Conservation (phyloP, 2,797 vertebrate genomes). For the Danio jaintianensis region DNA sequence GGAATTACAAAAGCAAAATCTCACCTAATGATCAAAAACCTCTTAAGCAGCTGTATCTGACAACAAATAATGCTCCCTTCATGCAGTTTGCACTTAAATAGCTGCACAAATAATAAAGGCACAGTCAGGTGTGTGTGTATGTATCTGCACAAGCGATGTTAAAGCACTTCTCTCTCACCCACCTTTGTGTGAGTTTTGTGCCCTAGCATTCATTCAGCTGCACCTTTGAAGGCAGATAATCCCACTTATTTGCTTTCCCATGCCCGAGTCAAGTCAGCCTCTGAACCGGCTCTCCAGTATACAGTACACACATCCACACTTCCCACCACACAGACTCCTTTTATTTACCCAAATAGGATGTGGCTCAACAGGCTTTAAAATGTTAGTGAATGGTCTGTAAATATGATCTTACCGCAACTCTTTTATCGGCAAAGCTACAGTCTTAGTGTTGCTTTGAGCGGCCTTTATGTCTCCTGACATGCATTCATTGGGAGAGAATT, state of each 20-base stretch:
- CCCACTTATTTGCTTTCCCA: slow-evolving; percentile 83
- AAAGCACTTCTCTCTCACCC: slow-evolving; percentile 56
- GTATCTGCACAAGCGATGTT: slow-evolving; percentile 25
- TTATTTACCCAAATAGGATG: slow-evolving; percentile 80
- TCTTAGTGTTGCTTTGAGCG: slow-evolving; percentile 74
- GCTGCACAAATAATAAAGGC: slow-evolving; percentile 24
- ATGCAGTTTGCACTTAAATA: slow-evolving; percentile 24
- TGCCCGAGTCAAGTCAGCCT: slow-evolving; percentile 76
- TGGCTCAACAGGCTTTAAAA: slow-evolving; percentile 77
- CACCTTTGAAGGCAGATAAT: slow-evolving; percentile 80
- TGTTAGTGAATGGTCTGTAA: slow-evolving; percentile 77
- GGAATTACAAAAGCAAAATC: neutral
- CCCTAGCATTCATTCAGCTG: slow-evolving; percentile 73
- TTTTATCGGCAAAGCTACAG: slow-evolving; percentile 76
- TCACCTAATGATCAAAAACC: neutral
- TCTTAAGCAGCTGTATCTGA: slow-evolving; percentile 7
- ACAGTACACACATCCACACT: slow-evolving; percentile 70
- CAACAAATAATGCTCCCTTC: neutral
- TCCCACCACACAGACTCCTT: slow-evolving; percentile 46
- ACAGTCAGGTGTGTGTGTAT: slow-evolving; percentile 39
- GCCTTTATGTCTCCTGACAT: slow-evolving; percentile 76
- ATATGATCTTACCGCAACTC: slow-evolving; percentile 77
- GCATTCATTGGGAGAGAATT: slow-evolving; percentile 75
- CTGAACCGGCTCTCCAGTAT: slow-evolving; percentile 78
- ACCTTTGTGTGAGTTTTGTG: slow-evolving; percentile 74